Base-by-base conservation (phyloP, 2,797 vertebrate species). In the Onychomys torridus region DNA sequence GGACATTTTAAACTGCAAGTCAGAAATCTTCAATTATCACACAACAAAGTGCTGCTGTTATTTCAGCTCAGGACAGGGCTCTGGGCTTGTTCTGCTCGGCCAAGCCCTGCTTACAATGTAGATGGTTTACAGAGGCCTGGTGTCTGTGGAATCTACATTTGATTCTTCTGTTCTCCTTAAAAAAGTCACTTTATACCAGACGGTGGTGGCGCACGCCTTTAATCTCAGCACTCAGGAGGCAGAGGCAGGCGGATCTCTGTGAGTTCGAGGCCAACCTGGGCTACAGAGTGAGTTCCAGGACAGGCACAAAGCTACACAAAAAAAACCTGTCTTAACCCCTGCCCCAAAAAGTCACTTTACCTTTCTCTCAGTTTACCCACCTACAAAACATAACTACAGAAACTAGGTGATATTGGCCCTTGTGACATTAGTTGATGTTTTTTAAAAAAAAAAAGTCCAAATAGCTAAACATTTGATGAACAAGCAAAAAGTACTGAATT, bases 381-480 rank as follows among this genome's bases (percentile, higher is more conserved):
- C 65, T 84, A 57, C 57, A 73, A 84, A 94, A 78, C 59, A 90
- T 29, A 95, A 91, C 21, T 83, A 87, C 63, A 89, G 90, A 95
- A 92, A 55, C 52, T 37, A 96, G 52, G 67, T 76, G 55, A 61
- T 59, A 9, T 63, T 52, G 85, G 52, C 25, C 29, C 65, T 71
- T 83, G 32, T 69, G 59, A 76, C 34, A 88, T 89, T 46, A 95
- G 46, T 16, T 57, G 29, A 92, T 49, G 13, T 46, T 14, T 9
- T 23, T n/a, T n/a, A n/a, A 55, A 78, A 78, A 95, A 25, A 67
- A 57, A 57, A 37, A 59, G 49, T 57, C 49, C 85, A 88, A 73
- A 57, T 73, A 87, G 25, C 9, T 57, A 73, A 57, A 57, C 85
- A 40, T 88, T 19, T 87, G 46, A 73, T 46, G 57, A 88, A 73